Evolutionary conservation across 2,797 vertebrate species (phyloP).

Genomic region (Lateolabrax maculatus): DNA sequence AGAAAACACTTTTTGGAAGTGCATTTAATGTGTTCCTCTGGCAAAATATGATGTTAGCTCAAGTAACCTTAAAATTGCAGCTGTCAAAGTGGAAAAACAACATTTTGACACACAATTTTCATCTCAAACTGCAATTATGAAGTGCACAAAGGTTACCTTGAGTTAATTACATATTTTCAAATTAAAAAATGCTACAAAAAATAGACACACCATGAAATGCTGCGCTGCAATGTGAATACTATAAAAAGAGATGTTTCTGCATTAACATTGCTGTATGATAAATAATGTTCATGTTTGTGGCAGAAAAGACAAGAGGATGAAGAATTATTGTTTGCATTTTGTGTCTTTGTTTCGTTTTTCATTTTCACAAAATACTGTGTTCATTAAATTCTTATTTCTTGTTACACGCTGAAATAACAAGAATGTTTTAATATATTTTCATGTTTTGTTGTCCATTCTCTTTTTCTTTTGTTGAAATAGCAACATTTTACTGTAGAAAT

Average conservation of each 20-base stretch:
- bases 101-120: constrained; percentile 32
- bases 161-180: constrained; percentile 49
- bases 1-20: constrained; percentile 9
- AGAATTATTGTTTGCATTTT: constrained; percentile 34
- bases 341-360: constrained; percentile 24
- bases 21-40: constrained; percentile 10
- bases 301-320: constrained; percentile 32
- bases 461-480: constrained; percentile 13
- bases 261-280: constrained; percentile 51
- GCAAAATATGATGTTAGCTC: constrained; percentile 45
- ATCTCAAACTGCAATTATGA: constrained; percentile 12
- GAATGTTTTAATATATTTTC: constrained; percentile 44
- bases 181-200: constrained; percentile 16
- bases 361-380: neutral
- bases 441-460: constrained; percentile 34
- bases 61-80: constrained; percentile 19
- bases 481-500: constrained; percentile 33
- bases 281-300: constrained; percentile 22
- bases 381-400: constrained; percentile 14
- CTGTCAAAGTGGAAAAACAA: constrained; percentile 2
- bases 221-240: constrained; percentile 50
- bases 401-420: neutral
- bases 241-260: constrained; percentile 33
- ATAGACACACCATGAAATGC: constrained; percentile 26
- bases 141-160: constrained; percentile 31